Conservation (phyloP, 2,113 vertebrate genomes). For the Trachemys scripta region DNA sequence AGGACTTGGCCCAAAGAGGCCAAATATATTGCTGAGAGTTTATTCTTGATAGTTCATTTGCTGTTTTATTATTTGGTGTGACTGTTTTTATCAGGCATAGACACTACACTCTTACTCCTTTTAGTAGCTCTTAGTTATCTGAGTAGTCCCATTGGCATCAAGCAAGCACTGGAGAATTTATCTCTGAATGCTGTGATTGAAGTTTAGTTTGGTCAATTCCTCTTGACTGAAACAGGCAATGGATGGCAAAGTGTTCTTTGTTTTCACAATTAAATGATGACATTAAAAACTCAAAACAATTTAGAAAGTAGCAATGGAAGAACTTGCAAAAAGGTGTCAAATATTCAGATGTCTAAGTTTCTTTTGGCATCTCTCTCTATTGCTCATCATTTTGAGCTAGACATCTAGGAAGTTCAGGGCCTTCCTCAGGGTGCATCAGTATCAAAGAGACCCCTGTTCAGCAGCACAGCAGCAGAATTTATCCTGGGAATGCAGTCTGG, state of each 20-base stretch:
- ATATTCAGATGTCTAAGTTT: rapidly evolving
- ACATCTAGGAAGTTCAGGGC: neutral
- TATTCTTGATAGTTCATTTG: neutral
- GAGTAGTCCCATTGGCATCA: neutral
- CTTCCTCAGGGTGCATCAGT: neutral
- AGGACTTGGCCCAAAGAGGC: neutral
- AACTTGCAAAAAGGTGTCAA: neutral
- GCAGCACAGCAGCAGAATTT: neutral
- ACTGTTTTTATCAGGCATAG: neutral
- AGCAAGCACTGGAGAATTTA: neutral
- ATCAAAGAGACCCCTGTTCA: rapidly evolving
- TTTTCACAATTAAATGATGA: neutral
- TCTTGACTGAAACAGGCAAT: neutral
- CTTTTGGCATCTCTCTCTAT: neutral
- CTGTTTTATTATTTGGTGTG: neutral
- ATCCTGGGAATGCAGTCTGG: neutral
- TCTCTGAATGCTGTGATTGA: neutral
- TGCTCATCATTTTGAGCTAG: neutral
- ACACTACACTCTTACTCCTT: neutral
- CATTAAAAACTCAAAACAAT: neutral
- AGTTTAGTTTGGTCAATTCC: neutral
- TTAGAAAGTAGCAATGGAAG: neutral
- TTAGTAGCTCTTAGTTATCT: neutral
- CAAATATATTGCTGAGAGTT: neutral
- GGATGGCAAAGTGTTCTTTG: neutral